phyloP scores from a whole-genome alignment of 2,888 invertebrate genomes.

The Drosophila borborema region DNA sequence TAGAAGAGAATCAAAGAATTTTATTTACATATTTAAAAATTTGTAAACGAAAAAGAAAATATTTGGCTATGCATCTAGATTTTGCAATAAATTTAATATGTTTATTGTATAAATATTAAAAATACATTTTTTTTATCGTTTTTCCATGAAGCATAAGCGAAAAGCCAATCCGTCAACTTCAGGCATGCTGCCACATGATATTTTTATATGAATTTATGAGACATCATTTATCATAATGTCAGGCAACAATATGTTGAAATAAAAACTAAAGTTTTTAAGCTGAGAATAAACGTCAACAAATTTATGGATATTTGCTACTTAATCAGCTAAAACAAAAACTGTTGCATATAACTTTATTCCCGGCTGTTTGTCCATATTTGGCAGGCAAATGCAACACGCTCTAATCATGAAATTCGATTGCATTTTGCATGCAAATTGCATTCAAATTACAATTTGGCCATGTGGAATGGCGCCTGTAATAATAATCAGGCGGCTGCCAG shows the following conservation, averaged over 20 bases:
- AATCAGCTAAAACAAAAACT: background rate
- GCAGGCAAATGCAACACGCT: background rate
- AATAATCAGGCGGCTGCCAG: slow-evolving; percentile 11
- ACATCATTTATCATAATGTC: slow-evolving; percentile 7
- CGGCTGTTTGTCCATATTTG: background rate
- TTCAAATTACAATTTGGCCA: slow-evolving; percentile 19
- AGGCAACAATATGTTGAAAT: background rate
- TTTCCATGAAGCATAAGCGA: background rate
- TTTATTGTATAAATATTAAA: too few species aligned
- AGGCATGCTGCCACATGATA: slow-evolving; percentile 4
- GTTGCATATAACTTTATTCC: too few species aligned
- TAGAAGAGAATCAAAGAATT: background rate
- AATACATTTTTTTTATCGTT: background rate
- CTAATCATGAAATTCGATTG: slow-evolving; percentile 17
- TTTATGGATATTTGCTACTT: background rate
- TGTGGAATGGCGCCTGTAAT: slow-evolving; percentile 8
- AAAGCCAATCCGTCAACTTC: slow-evolving; percentile 7
- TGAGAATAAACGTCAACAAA: background rate
- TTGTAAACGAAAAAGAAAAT: background rate
- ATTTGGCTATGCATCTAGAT: too few species aligned
- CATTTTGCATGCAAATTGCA: slow-evolving; percentile 33
- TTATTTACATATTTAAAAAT: background rate
- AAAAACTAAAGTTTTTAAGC: background rate
- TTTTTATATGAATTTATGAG: background rate
- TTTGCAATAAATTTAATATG: too few species aligned